Evolutionary conservation across 2,797 vertebrate species (phyloP).

Genomic region (Hylomyscus alleni): DNA sequence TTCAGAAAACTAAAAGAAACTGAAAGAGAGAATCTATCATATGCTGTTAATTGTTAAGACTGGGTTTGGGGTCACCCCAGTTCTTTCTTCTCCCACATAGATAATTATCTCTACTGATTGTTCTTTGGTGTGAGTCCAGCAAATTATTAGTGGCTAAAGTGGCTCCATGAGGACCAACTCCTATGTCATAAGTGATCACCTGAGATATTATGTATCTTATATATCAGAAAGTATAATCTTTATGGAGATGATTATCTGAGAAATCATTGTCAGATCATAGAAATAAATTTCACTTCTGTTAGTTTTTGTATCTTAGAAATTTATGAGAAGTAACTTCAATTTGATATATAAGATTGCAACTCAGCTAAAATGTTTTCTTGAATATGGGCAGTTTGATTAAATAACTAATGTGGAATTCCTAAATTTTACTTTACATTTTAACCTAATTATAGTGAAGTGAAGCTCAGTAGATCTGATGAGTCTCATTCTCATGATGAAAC

Average conservation of each 20-base stretch:
- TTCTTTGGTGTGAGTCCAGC: not conserved
- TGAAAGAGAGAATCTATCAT: not conserved
- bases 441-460: not conserved
- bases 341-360: not conserved
- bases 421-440: constrained; percentile 57
- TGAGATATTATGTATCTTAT: not conserved
- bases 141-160: not conserved
- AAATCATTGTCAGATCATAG: not conserved
- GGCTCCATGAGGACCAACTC: not conserved
- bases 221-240: not conserved
- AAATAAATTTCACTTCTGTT: not conserved
- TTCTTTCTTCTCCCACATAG: accelerated
- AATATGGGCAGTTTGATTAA: not conserved
- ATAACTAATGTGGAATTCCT: not conserved
- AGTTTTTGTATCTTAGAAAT: constrained; percentile 10
- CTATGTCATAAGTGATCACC: not conserved
- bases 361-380: constrained; percentile 10
- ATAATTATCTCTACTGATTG: not conserved
- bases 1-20: not conserved
- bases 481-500: not conserved
- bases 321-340: not conserved
- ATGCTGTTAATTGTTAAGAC: not conserved
- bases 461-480: not conserved
- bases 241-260: not conserved
- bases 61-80: not conserved